Conservation (phyloP, 1,140 invertebrate genomes). For the Chrysomallon squamiferum region DNA sequence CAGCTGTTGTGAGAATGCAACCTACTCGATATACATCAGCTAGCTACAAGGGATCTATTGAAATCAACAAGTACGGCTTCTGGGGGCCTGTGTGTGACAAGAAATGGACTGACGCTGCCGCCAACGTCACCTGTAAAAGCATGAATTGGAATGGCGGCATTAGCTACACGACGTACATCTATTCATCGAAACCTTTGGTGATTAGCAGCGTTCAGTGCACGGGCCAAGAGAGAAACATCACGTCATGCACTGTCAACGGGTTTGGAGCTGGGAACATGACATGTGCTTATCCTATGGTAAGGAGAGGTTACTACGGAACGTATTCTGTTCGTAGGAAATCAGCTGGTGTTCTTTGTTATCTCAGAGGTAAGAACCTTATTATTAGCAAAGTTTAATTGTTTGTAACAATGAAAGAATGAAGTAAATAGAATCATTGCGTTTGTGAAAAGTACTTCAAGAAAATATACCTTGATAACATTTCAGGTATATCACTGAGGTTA, state of each 20-base stretch:
- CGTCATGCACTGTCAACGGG: constrained; percentile 19
- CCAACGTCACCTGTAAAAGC: constrained; percentile 43
- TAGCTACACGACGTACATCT: constrained; percentile 20
- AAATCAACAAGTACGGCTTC: constrained; percentile 35
- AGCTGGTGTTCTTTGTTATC: constrained; percentile 33
- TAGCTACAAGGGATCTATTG: constrained; percentile 24
- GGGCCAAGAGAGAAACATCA: constrained; percentile 24
- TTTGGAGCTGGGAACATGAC: constrained; percentile 19
- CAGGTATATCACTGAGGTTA: constrained; percentile 21
- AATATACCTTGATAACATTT: background rate
- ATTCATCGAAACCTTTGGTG: constrained; percentile 18
- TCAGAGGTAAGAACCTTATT: background rate
- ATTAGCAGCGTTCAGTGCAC: constrained; percentile 30
- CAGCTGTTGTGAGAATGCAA: too few species aligned
- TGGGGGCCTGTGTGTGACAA: constrained; percentile 37
- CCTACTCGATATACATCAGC: background rate
- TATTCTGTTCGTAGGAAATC: background rate
- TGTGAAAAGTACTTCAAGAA: too few species aligned
- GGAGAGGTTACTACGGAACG: too few species aligned
- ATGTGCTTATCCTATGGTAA: too few species aligned
- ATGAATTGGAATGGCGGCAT: constrained; percentile 35
- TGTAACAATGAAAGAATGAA: too few species aligned
- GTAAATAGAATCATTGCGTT: too few species aligned
- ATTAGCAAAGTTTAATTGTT: background rate
- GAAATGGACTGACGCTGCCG: constrained; percentile 31